Base-by-base conservation (phyloP, 1,140 invertebrate genomes). In the Scaptomyza hsui region DNA sequence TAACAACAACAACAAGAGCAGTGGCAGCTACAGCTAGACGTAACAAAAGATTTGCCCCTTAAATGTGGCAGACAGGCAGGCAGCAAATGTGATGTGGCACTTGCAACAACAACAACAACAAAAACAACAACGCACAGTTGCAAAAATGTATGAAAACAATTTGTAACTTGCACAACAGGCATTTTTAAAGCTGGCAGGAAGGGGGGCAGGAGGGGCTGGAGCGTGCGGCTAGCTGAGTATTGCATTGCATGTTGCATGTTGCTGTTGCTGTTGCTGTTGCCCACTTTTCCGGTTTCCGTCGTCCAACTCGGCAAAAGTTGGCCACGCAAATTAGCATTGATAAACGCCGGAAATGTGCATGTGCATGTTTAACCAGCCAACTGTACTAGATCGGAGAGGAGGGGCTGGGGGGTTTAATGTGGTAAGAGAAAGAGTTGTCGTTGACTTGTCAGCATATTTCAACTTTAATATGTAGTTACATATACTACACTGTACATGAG, bases 251-350 rank as follows among this genome's bases (percentile, higher is more conserved):
- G 18, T 15, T 39, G 32, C 49, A 19, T n/a, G n/a, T n/a, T n/a
- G n/a, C 21, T 26, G 26, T 47, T 37, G 12, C 32, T 7, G 32
- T 37, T 49, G 29, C n/a, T 24, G 26, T 48, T 19, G 29, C 4
- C n/a, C n/a, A n/a, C n/a, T 4, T 1, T 21, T 4, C 19, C 39
- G 16, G 45, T 52, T 51, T 35, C 49, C 45, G 51, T 44, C 45
- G 26, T 29, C 26, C 26, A 53, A 42, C 59, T 26, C 24, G 53
- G 48, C 42, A 75, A 75, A 71, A 67, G 41, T 52, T 55, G 53
- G 35, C 72, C 75, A 39, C 48, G 16, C 29, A 51, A 77, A 75
- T 76, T 63, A 64, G 49, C 59, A 64, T 47, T 76, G 74, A 72
- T 65, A 59, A 76, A 53, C 70, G 47, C 64, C 32, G 73, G 59